Evolutionary conservation across 2,113 vertebrate genomes (phyloP).

Genomic region (Pristiophorus japonicus): DNA sequence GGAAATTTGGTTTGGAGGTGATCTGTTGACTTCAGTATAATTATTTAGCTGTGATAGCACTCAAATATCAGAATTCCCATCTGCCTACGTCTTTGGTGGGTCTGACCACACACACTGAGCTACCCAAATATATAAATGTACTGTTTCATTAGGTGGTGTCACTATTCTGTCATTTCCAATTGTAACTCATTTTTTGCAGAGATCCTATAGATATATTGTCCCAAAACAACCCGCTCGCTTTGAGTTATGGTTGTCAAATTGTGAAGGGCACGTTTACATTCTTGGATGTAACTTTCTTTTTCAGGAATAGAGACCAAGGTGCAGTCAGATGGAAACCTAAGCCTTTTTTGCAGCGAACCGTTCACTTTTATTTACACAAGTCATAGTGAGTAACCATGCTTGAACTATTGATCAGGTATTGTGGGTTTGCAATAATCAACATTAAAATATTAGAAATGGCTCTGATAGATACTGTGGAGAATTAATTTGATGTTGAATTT

Average conservation of each 20-base stretch:
- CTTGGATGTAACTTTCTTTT: not conserved
- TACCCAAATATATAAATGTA: not conserved
- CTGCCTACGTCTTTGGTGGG: not conserved
- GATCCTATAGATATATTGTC: not conserved
- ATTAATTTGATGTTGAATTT: not conserved
- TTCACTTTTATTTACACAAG: not conserved
- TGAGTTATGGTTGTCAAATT: conserved; percentile 11
- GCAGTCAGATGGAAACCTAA: not conserved
- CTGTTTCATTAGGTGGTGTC: not conserved
- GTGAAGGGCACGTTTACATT: conserved; percentile 14
- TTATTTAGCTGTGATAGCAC: conserved; percentile 6
- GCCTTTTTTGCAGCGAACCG: not conserved
- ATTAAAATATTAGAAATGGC: not conserved
- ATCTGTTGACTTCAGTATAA: not conserved
- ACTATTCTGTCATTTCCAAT: conserved; percentile 19
- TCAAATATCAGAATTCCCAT: not conserved
- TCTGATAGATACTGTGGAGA: not conserved
- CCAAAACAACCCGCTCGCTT: not conserved
- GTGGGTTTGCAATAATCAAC: not conserved
- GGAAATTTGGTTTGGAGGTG: not conserved
- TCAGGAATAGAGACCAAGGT: not conserved
- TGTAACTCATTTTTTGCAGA: conserved; percentile 5
- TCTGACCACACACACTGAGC: conserved; percentile 20
- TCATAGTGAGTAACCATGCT: too few relatives aligned
- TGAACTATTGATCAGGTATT: not conserved